These are phyloP conservation scores for Cossypha heuglini DNA, from an alignment of 2,797 vertebrate species.

Conservation along the genomic window DNA sequence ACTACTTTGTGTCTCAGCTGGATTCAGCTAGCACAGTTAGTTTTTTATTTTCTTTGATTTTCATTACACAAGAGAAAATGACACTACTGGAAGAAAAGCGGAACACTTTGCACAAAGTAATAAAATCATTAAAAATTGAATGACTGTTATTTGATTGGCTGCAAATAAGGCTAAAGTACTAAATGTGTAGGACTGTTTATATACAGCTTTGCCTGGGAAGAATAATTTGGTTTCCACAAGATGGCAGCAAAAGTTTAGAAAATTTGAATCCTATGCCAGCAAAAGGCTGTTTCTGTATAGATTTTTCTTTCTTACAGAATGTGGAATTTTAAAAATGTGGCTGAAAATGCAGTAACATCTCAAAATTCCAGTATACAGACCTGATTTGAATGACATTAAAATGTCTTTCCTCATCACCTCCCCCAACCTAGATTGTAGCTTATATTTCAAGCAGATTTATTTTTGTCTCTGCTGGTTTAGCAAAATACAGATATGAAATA, in stretches of 20 bases:
- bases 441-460: not conserved
- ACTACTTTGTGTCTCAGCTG: not conserved
- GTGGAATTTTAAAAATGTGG: not conserved
- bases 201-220: not conserved
- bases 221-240: constrained; percentile 12
- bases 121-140: not conserved
- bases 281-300: not conserved
- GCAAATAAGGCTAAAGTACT: not conserved
- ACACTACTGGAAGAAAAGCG: not conserved
- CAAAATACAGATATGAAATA: not conserved
- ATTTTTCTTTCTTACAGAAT: not conserved
- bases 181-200: not conserved
- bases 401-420: not conserved
- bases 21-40: not conserved
- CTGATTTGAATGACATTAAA: not conserved
- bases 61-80: not conserved
- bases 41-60: not conserved
- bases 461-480: not conserved
- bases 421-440: not conserved
- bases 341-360: not conserved
- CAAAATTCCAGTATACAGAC: not conserved
- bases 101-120: not conserved
- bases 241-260: constrained; percentile 45
- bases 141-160: not conserved
- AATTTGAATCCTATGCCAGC: not conserved